phyloP scores from a whole-genome alignment of 2,113 vertebrate genomes.

The Sphyrna mokarran region DNA sequence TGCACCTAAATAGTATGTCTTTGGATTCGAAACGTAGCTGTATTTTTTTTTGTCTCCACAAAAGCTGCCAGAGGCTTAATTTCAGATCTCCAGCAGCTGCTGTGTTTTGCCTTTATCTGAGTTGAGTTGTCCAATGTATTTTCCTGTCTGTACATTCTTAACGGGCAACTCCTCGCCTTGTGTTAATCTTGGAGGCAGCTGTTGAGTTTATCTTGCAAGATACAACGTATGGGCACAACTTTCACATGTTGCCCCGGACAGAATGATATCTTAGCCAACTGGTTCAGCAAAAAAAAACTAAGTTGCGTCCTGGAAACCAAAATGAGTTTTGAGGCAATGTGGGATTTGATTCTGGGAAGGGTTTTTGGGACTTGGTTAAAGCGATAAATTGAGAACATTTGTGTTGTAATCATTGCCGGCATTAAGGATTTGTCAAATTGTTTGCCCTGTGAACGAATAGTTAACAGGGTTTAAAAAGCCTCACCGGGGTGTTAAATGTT shows the following conservation, averaged over 20 bases:
- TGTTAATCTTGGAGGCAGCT: not conserved
- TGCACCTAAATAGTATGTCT: too few relatives aligned
- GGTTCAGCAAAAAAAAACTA: not conserved
- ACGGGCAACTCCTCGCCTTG: not conserved
- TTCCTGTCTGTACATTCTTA: not conserved
- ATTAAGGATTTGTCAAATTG: not conserved
- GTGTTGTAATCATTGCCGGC: not conserved
- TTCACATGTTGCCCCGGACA: not conserved
- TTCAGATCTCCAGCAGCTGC: too few relatives aligned
- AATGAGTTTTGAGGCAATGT: not conserved
- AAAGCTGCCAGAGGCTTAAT: too few relatives aligned
- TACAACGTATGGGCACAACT: not conserved
- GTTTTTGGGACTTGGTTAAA: not conserved
- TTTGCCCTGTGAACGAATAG: not conserved
- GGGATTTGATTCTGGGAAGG: not conserved
- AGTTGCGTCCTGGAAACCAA: not conserved
- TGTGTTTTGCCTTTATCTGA: not conserved
- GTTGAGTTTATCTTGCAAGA: not conserved
- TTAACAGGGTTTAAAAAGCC: not conserved
- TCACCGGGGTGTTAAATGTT: not conserved
- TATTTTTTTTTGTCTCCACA: too few relatives aligned
- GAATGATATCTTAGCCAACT: not conserved
- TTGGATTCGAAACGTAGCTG: too few relatives aligned
- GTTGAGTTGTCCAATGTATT: not conserved
- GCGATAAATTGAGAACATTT: not conserved